Conservation (phyloP, 2,888 invertebrate species). For the Magallana nippona region DNA sequence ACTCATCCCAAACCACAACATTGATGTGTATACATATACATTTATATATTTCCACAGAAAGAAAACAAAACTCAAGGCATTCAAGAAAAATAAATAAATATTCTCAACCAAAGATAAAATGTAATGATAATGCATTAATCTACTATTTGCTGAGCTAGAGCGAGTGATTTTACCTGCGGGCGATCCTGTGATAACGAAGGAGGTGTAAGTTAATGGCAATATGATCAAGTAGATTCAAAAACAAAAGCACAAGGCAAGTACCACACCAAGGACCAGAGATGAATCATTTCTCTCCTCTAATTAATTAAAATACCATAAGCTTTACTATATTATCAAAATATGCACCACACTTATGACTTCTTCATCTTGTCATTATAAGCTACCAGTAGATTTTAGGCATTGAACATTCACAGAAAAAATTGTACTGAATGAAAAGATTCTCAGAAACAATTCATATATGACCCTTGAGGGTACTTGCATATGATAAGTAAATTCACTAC, state of each 20-base stretch:
- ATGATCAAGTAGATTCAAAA: neutral
- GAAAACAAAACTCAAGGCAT: constrained; percentile 1
- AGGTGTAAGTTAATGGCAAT: constrained; percentile 24
- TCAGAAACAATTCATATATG: too few species aligned
- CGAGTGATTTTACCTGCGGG: constrained; percentile 1
- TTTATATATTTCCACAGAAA: neutral
- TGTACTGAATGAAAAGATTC: too few species aligned
- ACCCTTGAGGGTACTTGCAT: too few species aligned
- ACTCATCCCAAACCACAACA: constrained; percentile 32
- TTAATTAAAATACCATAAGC: too few species aligned
- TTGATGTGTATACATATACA: neutral
- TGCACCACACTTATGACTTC: too few species aligned
- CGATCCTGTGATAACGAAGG: constrained; percentile 7
- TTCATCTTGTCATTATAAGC: too few species aligned
- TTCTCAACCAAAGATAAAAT: constrained; percentile 21
- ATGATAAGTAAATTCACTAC: too few species aligned
- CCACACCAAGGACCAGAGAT: neutral
- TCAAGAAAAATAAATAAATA: neutral
- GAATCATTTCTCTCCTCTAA: neutral
- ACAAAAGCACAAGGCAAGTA: neutral
- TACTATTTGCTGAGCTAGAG: neutral
- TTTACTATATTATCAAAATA: too few species aligned
- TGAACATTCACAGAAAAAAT: too few species aligned
- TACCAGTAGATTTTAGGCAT: too few species aligned
- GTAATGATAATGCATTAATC: neutral